phyloP scores from a whole-genome alignment of 2,113 vertebrate species.

The Sterrhoptilus dennistouni region DNA sequence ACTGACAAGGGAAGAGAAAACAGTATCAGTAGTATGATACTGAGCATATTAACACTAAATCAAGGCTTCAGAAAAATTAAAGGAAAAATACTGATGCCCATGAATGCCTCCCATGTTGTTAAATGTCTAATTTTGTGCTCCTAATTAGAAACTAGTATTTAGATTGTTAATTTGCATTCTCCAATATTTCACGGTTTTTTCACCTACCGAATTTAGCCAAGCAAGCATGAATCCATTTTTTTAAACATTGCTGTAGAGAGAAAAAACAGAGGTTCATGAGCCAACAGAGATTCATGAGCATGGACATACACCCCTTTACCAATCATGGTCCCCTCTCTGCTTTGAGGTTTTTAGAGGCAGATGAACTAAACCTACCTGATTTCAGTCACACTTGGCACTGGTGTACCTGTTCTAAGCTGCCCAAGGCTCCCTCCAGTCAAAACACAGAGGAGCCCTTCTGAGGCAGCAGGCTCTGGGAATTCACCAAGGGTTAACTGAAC shows the following conservation, averaged over 20 bases:
- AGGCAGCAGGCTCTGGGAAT: not conserved
- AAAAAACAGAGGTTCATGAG: not conserved
- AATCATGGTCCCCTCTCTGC: not conserved
- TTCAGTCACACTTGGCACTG: not conserved
- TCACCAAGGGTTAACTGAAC: not conserved
- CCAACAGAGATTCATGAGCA: not conserved
- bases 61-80: not conserved
- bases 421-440: not conserved
- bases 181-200: not conserved
- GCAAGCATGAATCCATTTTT: not conserved
- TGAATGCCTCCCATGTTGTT: not conserved
- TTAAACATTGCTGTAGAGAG: not conserved
- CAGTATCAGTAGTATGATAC: not conserved
- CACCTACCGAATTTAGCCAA: not conserved
- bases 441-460: not conserved
- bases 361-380: not conserved
- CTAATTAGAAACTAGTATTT: not conserved
- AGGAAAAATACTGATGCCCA: not conserved
- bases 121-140: not conserved
- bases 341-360: not conserved
- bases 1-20: not conserved
- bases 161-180: not conserved
- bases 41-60: not conserved
- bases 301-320: not conserved
- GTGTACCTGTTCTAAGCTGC: accelerated